phyloP scores from a whole-genome alignment of 2,113 vertebrate species.

The Mesembrinibis cayennensis region DNA sequence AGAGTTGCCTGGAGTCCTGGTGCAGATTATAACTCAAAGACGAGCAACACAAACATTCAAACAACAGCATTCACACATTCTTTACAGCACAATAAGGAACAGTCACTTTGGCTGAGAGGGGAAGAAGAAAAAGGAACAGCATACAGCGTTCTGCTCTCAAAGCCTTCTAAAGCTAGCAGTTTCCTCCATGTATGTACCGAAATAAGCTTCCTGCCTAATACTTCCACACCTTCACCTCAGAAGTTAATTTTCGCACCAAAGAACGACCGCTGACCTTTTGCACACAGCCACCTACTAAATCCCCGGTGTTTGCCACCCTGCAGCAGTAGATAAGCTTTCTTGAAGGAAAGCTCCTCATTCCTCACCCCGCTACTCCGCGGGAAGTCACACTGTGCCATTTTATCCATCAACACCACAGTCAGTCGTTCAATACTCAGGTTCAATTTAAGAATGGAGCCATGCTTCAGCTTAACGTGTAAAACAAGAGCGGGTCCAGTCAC shows the following conservation, averaged over 20 bases:
- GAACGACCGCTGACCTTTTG: neutral
- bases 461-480: neutral
- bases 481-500: neutral
- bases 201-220: neutral
- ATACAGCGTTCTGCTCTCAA: neutral
- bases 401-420: accelerated
- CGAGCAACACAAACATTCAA: neutral
- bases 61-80: neutral
- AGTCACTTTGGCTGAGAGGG: neutral
- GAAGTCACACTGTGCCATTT: accelerated
- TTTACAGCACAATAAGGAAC: neutral
- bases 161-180: neutral
- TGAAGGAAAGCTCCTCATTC: neutral
- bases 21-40: neutral
- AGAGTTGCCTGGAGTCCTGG: neutral
- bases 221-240: neutral
- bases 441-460: neutral
- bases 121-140: neutral
- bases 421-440: neutral
- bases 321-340: neutral
- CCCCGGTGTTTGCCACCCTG: neutral
- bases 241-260: neutral
- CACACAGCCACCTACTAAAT: neutral
- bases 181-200: neutral
- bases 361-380: neutral